These are phyloP conservation scores for Sebastes minor DNA, from an alignment of 2,797 vertebrate genomes.

Conservation along the genomic window DNA sequence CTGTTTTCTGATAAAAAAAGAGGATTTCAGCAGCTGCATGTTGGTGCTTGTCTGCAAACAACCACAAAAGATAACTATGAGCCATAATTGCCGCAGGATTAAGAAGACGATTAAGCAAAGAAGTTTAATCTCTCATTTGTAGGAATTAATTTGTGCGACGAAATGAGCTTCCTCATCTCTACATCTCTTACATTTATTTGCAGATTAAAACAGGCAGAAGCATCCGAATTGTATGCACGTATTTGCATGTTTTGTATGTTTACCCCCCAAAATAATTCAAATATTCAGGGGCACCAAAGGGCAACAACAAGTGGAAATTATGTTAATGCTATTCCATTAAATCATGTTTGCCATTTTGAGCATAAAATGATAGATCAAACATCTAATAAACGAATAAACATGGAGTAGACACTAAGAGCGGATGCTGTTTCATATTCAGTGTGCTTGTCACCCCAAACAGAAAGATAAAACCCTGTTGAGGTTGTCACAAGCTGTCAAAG, in stretches of 20 bases:
- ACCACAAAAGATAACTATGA: background rate
- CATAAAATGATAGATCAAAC: conserved; percentile 12
- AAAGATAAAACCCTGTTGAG: background rate
- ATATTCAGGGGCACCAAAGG: conserved; percentile 32
- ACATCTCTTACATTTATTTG: conserved; percentile 30
- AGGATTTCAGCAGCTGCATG: background rate
- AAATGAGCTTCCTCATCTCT: conserved; percentile 23
- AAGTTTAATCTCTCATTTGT: conserved; percentile 22
- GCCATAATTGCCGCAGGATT: background rate
- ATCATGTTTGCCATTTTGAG: conserved; percentile 23
- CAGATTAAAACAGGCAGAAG: background rate
- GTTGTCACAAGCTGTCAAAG: background rate
- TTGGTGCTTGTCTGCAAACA: background rate
- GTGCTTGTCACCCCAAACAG: background rate
- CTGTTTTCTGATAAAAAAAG: background rate
- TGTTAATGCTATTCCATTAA: conserved; percentile 28
- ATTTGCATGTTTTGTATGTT: conserved; percentile 29
- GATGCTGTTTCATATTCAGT: background rate
- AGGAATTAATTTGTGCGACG: background rate
- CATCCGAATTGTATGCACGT: background rate
- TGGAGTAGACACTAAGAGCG: background rate
- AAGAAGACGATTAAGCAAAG: background rate
- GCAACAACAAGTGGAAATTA: conserved; percentile 10
- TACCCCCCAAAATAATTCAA: background rate
- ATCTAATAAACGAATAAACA: conserved; percentile 28